Percentiles rank a stretch among this genome's conserved stretches.
Conservation (phyloP, 2,797 vertebrate species). For the Phrynocephalus vlangalii region DNA sequence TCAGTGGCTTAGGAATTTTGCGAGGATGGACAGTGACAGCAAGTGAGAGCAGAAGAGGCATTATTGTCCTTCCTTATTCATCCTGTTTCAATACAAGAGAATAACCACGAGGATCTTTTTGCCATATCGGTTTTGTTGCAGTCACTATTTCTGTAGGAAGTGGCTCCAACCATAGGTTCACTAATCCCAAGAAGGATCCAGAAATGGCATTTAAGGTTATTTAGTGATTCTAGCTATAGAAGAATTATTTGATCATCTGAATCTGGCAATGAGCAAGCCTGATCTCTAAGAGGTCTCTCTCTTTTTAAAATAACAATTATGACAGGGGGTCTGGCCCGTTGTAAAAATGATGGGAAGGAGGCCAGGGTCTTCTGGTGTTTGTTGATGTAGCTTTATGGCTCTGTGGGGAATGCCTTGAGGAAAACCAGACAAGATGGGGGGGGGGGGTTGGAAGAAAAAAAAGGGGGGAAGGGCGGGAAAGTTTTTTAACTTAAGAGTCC, state of each 20-base stretch:
- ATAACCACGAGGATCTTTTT: background rate
- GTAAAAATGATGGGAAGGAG: too few relatives aligned
- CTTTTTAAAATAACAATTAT: background rate
- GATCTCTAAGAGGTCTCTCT: background rate
- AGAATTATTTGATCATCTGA: background rate
- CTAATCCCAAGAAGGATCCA: background rate
- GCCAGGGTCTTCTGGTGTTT: too few relatives aligned
- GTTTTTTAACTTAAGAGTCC: too few relatives aligned
- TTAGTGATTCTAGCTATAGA: background rate
- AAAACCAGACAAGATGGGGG: too few relatives aligned
- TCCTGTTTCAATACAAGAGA: background rate
- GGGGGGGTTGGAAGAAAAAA: background rate
- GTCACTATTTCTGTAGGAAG: background rate
- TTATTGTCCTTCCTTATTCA: background rate
- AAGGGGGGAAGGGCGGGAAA: background rate
- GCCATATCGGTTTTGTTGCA: background rate
- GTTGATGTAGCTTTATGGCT: too few relatives aligned
- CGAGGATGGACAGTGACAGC: background rate
- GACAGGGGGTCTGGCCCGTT: too few relatives aligned
- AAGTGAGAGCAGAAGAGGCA: background rate
- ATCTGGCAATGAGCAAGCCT: background rate
- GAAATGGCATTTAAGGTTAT: slow-evolving; percentile 4
- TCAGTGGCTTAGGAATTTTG: background rate
- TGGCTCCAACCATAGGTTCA: background rate
- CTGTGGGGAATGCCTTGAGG: too few relatives aligned